Conservation (phyloP, 2,888 invertebrate species). For the Scaptomyza polygonia region DNA sequence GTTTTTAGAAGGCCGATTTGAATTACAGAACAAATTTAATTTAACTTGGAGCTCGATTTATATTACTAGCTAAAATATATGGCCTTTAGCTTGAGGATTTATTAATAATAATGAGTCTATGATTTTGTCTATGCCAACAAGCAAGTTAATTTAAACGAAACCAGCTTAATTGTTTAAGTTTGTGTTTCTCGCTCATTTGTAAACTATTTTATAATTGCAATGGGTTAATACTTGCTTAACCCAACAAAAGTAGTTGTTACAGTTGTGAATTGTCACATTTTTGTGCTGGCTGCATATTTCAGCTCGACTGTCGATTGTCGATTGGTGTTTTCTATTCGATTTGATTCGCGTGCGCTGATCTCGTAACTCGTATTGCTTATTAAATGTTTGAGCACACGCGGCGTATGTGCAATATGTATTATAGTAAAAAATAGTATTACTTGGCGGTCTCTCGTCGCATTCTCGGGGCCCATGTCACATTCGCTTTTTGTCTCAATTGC, state of each 20-base stretch:
- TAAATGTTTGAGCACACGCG: slow-evolving; percentile 50
- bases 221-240: slow-evolving; percentile 27
- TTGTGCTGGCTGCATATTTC: slow-evolving; percentile 33
- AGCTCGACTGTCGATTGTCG: slow-evolving; percentile 20
- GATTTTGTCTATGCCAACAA: not conserved
- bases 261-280: slow-evolving; percentile 37
- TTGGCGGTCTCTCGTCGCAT: slow-evolving; percentile 42
- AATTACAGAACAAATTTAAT: not conserved
- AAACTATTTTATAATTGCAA: slow-evolving; percentile 16
- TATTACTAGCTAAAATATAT: too few species aligned
- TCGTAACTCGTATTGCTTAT: slow-evolving; percentile 49
- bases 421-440: slow-evolving; percentile 7
- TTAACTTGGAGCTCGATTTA: slow-evolving; percentile 12
- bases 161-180: not conserved
- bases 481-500: slow-evolving; percentile 76
- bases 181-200: slow-evolving; percentile 6
- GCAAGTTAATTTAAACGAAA: not conserved
- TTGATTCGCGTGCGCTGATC: slow-evolving; percentile 41
- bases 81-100: not conserved
- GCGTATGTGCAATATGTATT: slow-evolving; percentile 67
- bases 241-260: slow-evolving; percentile 8
- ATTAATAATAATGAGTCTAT: not conserved
- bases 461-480: slow-evolving; percentile 65
- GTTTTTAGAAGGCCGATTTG: slow-evolving; percentile 2
- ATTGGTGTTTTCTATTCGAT: slow-evolving; percentile 20